Base-by-base conservation (phyloP, 2,888 invertebrate species). In the Epirrita christyi region DNA sequence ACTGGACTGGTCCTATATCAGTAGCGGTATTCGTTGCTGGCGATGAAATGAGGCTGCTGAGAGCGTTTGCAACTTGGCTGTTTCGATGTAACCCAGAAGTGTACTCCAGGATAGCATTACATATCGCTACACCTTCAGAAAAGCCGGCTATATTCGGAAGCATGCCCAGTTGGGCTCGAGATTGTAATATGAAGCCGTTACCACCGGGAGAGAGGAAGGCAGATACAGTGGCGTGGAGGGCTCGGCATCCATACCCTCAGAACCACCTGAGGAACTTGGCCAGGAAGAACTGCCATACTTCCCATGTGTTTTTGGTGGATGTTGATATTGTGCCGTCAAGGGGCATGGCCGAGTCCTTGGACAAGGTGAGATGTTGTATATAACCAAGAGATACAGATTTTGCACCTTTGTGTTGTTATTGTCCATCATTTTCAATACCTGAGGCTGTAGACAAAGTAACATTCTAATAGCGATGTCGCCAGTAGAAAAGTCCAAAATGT, bases 251-350 rank as follows among this genome's bases (percentile, higher is more conserved):
- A 0, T 98, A 98, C 80, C 98, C 98, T 0, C 98, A 98, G 86
- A 98, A 98, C 78, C 97, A 97, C 76, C 88, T 98, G 88, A 92
- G 98, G 66, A 98, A 98, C 81, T 85, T 97, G 52, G 98, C 97
- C 0, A 89, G 97, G 50, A 96, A 96, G 76, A 97, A 96, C 73
- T 97, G 97, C 68, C 96, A 96, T 71, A 95, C 95, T 2, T 93
- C 94, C 37, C 96, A 95, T 81, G 96, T 97, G 43, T 97, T 97
- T 76, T 90, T 97, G 43, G 97, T 97, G 1, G 98, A 98, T 82
- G 95, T 98, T 7, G 98, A 98, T 80, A 96, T 98, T 62, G 95
- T 98, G 57, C 97, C 98, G 0, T 96, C 96, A 61, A 90, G 86
- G 66, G 94, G 94, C 62, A 94, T 97, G 88, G 94, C 96, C 0